Conservation (phyloP, 2,888 invertebrate species). For the Parapristionchus giblindavisi region DNA sequence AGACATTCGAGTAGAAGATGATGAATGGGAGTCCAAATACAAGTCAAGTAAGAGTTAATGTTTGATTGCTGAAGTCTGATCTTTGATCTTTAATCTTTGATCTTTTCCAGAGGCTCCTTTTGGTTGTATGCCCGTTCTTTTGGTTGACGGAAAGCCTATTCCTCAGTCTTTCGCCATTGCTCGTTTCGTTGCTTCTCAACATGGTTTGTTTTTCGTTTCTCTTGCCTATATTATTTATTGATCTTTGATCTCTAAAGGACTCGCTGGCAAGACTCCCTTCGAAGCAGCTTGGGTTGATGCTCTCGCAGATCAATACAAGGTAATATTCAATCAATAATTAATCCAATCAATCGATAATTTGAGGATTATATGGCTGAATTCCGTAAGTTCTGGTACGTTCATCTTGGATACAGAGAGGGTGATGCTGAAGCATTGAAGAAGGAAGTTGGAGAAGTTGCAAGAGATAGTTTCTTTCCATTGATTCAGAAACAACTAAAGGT, state of each 20-base stretch:
- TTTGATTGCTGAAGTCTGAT: background rate
- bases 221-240: background rate
- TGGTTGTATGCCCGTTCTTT: constrained; percentile 24
- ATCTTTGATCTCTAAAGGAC: constrained; percentile 32
- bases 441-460: background rate
- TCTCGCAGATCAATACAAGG: constrained; percentile 57
- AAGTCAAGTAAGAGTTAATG: background rate
- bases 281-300: constrained; percentile 49
- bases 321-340: background rate
- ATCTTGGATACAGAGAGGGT: constrained; percentile 49
- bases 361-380: constrained; percentile 46
- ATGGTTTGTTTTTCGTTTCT: background rate
- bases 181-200: constrained; percentile 31
- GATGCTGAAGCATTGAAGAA: constrained; percentile 36
- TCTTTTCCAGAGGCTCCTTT: constrained; percentile 5
- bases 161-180: constrained; percentile 17
- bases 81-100: constrained; percentile 15
- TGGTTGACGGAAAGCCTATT: background rate
- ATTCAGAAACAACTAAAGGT: constrained; percentile 13
- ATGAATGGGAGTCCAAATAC: constrained; percentile 13
- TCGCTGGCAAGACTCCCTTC: constrained; percentile 46
- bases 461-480: constrained; percentile 7
- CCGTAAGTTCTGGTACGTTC: constrained; percentile 43
- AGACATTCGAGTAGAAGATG: constrained; percentile 42
- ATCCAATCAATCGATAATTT: background rate